Base-by-base conservation (phyloP, 1,140 invertebrate genomes). In the Drosophila nikananu region DNA sequence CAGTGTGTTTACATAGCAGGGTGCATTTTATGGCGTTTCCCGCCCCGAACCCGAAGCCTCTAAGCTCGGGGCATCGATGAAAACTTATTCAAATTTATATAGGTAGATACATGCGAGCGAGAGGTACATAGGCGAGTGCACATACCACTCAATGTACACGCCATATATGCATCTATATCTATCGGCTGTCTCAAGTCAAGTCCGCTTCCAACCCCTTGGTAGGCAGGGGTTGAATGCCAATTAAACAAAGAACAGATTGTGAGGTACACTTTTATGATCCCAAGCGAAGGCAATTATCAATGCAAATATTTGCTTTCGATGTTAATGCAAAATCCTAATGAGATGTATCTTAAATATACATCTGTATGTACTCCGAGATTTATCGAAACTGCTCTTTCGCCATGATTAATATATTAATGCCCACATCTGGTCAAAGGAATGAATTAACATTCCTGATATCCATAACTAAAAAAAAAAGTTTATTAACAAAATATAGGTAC, bases 1-100 rank as follows among this genome's bases (percentile, higher is more conserved):
- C 81, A 73, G 75, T 89, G 75, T 89, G 86, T 82, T 82, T 80
- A 86, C 54, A 81, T 82, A 89, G 74, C 86, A 84, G 84, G 84
- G 84, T 89, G 86, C 78, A 90, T 81, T 90, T 90, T 62, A 90
- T 77, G 44, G 51, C 57, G 59, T 65, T 60, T 77, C 65, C 65
- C 71, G 67, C 65, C 48, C 67, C 54, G 25, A 37, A 51, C 55
- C 44, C 51, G 42, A 64, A 48, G 62, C 41, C 42, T 62, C 62
- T 55, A 64, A 78, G 57, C 60, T 81, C 48, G 21, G 21, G n/a
- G 46, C 51, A 58, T 66, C 75, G 67, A 70, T 46, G 39, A 30
- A 70, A 73, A 61, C 55, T 67, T 79, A 79, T 79, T 77, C n/a
- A 76, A 77, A 77, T 77, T 46, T 58, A 52, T 41, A 41, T 52